Percentiles rank a stretch among this genome's conserved stretches.
These are phyloP conservation scores for Drosophila heteroneura DNA, from an alignment of 2,888 invertebrate species.

Conservation along the genomic window DNA sequence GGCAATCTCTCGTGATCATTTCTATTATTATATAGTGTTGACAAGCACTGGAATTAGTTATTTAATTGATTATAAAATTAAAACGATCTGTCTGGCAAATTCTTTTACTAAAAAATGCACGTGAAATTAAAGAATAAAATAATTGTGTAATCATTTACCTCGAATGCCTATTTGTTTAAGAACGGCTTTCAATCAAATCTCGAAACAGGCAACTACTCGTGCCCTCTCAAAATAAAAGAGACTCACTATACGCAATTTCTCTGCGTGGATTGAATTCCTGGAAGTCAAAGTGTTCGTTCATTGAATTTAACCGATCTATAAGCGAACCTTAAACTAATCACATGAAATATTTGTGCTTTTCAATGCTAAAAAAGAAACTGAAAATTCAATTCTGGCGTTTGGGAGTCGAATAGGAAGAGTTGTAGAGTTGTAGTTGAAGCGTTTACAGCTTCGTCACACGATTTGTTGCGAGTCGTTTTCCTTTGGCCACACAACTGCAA, in stretches of 20 bases:
- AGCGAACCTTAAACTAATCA: neutral
- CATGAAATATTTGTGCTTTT: slow-evolving; percentile 13
- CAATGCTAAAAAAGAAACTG: neutral
- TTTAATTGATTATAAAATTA: neutral
- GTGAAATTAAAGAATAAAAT: neutral
- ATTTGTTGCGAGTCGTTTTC: slow-evolving; percentile 56
- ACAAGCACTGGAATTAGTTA: slow-evolving; percentile 3
- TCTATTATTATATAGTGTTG: slow-evolving; percentile 10
- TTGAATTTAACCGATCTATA: slow-evolving; percentile 3
- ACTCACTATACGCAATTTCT: neutral
- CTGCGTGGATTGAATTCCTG: neutral
- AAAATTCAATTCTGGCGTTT: neutral
- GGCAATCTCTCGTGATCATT: slow-evolving; percentile 29
- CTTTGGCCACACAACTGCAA: slow-evolving; percentile 52
- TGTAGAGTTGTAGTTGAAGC: slow-evolving; percentile 30
- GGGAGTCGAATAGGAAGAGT: slow-evolving; percentile 4
- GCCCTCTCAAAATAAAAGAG: neutral
- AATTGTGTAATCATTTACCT: neutral
- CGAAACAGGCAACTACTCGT: neutral
- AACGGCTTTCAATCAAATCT: too few species aligned
- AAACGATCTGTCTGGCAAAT: neutral
- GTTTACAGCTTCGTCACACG: slow-evolving; percentile 65
- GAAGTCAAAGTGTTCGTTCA: neutral
- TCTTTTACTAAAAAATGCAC: neutral
- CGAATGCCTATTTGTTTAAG: too few species aligned